Evolutionary conservation across 2,113 vertebrate species (phyloP).

Genomic region (Sterrhoptilus dennistouni): DNA sequence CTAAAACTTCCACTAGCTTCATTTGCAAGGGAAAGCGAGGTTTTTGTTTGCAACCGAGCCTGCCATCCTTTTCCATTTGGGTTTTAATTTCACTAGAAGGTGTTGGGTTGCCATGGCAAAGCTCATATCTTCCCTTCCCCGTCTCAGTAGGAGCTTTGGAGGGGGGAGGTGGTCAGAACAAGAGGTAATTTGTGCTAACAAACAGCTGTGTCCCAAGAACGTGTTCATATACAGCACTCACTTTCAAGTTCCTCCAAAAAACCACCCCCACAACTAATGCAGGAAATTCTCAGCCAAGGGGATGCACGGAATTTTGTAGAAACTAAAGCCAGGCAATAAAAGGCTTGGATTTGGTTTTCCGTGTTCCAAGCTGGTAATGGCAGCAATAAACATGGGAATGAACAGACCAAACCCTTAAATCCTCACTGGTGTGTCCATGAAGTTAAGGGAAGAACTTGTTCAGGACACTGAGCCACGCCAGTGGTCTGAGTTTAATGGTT

Average conservation of each 20-base stretch:
- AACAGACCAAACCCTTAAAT: neutral
- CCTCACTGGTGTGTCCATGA: neutral
- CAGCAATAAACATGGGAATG: neutral
- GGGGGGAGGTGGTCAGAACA: constrained; percentile 23
- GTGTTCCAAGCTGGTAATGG: neutral
- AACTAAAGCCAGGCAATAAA: neutral
- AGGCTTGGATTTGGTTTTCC: neutral
- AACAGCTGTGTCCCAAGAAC: neutral
- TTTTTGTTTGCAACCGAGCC: neutral
- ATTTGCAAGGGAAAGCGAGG: neutral
- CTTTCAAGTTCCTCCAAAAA: neutral
- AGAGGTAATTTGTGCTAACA: constrained; percentile 36
- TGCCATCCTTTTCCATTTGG: constrained; percentile 12
- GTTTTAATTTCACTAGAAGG: constrained; percentile 46
- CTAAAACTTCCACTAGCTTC: constrained; percentile 1
- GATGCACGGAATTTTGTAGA: neutral
- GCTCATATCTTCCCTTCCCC: neutral
- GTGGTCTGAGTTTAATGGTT: neutral
- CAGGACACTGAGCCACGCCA: neutral
- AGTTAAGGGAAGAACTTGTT: neutral
- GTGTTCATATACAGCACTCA: neutral
- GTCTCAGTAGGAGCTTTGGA: constrained; percentile 26
- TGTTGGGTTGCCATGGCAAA: constrained; percentile 60
- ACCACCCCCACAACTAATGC: neutral
- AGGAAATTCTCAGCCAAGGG: neutral